A percentile compares a stretch with the other conserved stretches of the same genome.
These are phyloP conservation scores for Elegia similella DNA, from an alignment of 2,888 invertebrate species.

Conservation along the genomic window DNA sequence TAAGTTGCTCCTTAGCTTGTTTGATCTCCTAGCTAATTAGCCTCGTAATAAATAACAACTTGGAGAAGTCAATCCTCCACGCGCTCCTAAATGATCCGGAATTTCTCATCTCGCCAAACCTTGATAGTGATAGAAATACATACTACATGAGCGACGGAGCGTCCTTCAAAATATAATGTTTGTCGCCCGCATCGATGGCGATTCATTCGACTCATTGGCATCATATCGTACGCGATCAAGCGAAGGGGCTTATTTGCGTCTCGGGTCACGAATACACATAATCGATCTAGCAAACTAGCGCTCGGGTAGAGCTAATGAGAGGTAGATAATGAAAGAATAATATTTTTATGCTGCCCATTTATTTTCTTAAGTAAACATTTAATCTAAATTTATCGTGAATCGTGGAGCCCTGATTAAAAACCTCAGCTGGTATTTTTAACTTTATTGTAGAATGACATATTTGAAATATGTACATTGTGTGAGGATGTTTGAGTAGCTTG, in stretches of 20 bases:
- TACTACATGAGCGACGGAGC: neutral
- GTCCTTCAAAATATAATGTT: neutral
- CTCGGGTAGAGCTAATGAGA: conserved; percentile 1
- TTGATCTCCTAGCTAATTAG: too few species aligned
- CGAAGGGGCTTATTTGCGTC: neutral
- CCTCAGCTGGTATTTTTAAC: neutral
- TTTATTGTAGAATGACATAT: too few species aligned
- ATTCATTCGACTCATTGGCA: neutral
- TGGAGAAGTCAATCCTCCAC: too few species aligned
- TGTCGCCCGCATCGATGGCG: neutral
- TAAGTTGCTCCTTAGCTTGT: too few species aligned
- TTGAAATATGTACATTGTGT: too few species aligned
- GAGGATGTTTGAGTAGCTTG: too few species aligned
- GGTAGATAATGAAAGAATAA: neutral
- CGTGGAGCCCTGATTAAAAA: neutral
- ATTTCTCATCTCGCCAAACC: too few species aligned
- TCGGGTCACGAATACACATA: neutral
- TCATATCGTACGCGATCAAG: neutral
- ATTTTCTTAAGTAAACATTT: neutral
- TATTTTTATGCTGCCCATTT: neutral
- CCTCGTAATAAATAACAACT: too few species aligned
- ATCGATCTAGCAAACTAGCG: neutral
- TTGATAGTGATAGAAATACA: too few species aligned
- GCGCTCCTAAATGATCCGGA: too few species aligned
- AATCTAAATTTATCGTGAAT: neutral